These are phyloP conservation scores for Scomber colias DNA, from an alignment of 2,113 vertebrate genomes.

Conservation along the genomic window DNA sequence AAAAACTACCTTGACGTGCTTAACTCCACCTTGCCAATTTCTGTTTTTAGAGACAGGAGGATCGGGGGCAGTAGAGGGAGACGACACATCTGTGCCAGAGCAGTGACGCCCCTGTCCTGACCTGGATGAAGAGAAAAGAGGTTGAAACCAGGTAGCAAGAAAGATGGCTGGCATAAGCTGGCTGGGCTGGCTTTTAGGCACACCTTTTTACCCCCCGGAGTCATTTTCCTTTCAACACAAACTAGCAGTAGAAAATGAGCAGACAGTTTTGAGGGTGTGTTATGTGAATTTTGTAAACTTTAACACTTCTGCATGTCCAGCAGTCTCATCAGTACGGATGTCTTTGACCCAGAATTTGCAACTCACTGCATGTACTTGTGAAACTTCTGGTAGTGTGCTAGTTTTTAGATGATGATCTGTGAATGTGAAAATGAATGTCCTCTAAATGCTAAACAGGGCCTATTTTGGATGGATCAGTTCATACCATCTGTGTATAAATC, in stretches of 20 bases:
- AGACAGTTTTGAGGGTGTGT: constrained; percentile 72
- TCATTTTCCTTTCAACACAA: constrained; percentile 65
- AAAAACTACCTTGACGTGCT: constrained; percentile 4
- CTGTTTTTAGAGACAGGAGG: constrained; percentile 84
- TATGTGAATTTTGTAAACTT: constrained; percentile 77
- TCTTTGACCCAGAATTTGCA: constrained; percentile 82
- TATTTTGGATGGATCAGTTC: constrained; percentile 66
- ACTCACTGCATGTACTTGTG: constrained; percentile 86
- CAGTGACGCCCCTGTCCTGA: constrained; percentile 78
- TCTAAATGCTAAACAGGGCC: constrained; percentile 76
- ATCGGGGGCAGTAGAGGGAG: constrained; percentile 84
- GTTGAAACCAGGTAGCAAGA: constrained; percentile 53
- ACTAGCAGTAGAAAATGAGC: constrained; percentile 73
- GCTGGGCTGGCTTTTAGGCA: constrained; percentile 67
- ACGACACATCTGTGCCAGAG: constrained; percentile 82
- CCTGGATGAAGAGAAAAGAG: constrained; percentile 67
- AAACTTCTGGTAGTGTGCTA: constrained; percentile 83
- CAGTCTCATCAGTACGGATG: constrained; percentile 77
- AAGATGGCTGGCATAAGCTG: constrained; percentile 59
- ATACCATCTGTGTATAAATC: constrained; percentile 63
- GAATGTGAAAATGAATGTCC: constrained; percentile 82
- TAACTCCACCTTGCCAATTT: constrained; percentile 51
- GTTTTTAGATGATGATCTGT: constrained; percentile 81
- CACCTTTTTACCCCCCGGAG: constrained; percentile 70
- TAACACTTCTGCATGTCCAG: constrained; percentile 80